Percentiles rank a stretch among this genome's conserved stretches.
phyloP scores from a whole-genome alignment of 2,888 invertebrate species.

The Tachina lurida region DNA sequence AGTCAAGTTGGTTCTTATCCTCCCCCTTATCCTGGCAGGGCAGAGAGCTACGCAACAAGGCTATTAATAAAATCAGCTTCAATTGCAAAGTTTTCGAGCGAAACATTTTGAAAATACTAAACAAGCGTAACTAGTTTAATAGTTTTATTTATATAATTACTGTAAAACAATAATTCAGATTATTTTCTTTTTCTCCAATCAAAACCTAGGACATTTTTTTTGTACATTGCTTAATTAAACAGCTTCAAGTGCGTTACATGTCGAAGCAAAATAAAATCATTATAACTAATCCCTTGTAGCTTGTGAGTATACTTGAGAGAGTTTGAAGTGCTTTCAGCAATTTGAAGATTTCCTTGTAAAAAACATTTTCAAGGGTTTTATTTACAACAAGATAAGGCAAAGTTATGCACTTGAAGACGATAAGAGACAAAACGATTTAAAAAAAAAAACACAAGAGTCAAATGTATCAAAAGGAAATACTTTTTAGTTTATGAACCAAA shows the following conservation, averaged over 20 bases:
- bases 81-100: neutral
- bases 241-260: neutral
- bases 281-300: slow-evolving; percentile 11
- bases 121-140: neutral
- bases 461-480: too few relatives aligned
- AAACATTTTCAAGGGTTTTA: neutral
- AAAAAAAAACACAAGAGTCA: neutral
- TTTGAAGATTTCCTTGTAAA: slow-evolving; percentile 24
- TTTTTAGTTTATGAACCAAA: too few relatives aligned
- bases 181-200: neutral
- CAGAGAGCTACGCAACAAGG: neutral
- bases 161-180: neutral
- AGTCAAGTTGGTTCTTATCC: slow-evolving; percentile 63
- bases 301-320: slow-evolving; percentile 7
- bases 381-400: neutral
- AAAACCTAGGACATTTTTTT: slow-evolving; percentile 4
- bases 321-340: neutral
- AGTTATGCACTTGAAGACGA: neutral
- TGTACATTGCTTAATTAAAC: neutral
- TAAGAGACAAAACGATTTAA: neutral
- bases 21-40: slow-evolving; percentile 63
- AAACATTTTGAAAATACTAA: slow-evolving; percentile 48
- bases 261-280: neutral
- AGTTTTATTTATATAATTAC: slow-evolving; percentile 12
- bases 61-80: slow-evolving; percentile 17